phyloP scores from a whole-genome alignment of 2,888 invertebrate species.

The Trachelus tabidus region DNA sequence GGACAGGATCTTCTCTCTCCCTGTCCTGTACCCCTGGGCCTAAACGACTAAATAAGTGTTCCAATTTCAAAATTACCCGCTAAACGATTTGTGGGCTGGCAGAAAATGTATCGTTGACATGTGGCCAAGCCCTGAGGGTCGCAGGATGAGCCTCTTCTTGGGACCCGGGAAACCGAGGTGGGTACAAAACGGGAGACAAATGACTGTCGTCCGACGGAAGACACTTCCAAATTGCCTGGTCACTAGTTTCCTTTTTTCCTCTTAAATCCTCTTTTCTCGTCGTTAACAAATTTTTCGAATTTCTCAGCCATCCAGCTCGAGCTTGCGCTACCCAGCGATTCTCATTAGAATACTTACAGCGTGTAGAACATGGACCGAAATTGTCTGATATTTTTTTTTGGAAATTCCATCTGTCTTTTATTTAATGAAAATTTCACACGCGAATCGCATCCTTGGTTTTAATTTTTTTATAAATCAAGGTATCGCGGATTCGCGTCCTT shows the following conservation, averaged over 20 bases:
- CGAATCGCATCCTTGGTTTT: no score
- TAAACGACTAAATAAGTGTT: conserved; percentile 66
- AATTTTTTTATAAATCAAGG: no score
- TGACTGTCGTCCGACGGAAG: conserved; percentile 56
- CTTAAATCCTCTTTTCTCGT: background rate
- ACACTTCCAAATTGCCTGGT: conserved; percentile 20
- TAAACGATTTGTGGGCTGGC: conserved; percentile 64
- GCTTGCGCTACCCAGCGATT: background rate
- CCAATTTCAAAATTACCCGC: conserved; percentile 65
- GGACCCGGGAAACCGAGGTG: conserved; percentile 23
- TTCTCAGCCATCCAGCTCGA: background rate
- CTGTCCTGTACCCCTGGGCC: conserved; percentile 47
- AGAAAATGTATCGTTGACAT: conserved; percentile 66
- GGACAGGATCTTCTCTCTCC: conserved; percentile 22
- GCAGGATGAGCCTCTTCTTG: conserved; percentile 21
- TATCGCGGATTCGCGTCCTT: background rate
- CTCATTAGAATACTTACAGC: background rate
- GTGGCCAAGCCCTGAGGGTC: conserved; percentile 42
- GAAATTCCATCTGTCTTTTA: background rate
- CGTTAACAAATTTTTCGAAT: conserved; percentile 3
- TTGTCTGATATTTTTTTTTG: background rate
- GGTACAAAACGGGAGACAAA: conserved; percentile 55
- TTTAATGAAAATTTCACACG: background rate
- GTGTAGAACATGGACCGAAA: background rate
- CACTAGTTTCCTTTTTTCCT: background rate